Percentiles rank a stretch among this genome's conserved stretches.
These are phyloP conservation scores for Anguilla anguilla DNA, from an alignment of 2,797 vertebrate species.

Conservation along the genomic window DNA sequence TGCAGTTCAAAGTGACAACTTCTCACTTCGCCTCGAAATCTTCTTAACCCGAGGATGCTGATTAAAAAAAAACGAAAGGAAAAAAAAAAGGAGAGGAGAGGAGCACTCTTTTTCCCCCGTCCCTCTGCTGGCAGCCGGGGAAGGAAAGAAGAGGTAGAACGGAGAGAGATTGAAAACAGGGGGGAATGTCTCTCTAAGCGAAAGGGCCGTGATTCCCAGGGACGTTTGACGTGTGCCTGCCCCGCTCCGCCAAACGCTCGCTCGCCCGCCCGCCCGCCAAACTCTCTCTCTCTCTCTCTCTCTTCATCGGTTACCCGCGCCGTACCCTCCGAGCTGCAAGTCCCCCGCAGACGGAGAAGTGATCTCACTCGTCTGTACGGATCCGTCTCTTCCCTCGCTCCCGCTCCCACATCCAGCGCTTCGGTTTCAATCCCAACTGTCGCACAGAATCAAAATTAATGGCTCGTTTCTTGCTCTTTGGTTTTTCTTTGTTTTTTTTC, in stretches of 20 bases:
- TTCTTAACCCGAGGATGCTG: conserved; percentile 65
- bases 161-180: conserved; percentile 36
- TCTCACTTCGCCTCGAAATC: conserved; percentile 71
- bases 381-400: conserved; percentile 29
- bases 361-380: conserved; percentile 43
- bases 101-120: not conserved
- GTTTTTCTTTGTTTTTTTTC: not conserved
- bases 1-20: conserved; percentile 79
- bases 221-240: conserved; percentile 34
- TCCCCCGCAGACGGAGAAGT: conserved; percentile 51
- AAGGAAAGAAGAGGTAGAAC: conserved; percentile 24
- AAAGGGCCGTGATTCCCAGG: conserved; percentile 4
- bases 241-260: conserved; percentile 20
- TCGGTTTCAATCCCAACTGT: conserved; percentile 6
- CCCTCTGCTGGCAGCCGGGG: conserved; percentile 15
- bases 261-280: conserved; percentile 36
- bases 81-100: not conserved
- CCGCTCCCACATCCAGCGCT: conserved; percentile 4
- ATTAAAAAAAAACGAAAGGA: not conserved
- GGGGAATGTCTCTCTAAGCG: conserved; percentile 21
- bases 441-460: conserved; percentile 27
- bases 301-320: conserved; percentile 53
- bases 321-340: not conserved
- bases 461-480: not conserved
- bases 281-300: conserved; percentile 23